A percentile compares a stretch with the other conserved stretches of the same genome.
Evolutionary conservation across 2,888 invertebrate species (phyloP).

Genomic region (Chloroclysta siterata): DNA sequence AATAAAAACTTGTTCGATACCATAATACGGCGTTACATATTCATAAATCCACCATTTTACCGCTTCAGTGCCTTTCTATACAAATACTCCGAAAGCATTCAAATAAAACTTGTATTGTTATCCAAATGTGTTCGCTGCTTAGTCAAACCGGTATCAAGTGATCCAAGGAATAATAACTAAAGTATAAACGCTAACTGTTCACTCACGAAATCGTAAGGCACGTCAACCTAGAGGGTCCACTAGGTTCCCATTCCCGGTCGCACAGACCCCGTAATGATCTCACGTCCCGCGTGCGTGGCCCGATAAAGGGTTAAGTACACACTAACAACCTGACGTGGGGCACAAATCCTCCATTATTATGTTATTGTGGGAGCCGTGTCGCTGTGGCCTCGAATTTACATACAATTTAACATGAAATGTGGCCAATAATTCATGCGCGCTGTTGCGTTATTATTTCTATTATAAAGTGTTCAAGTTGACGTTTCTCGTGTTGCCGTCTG

Average conservation of each 20-base stretch:
- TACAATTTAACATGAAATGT: conserved; percentile 85
- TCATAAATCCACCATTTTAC: conserved; percentile 47
- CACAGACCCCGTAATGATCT: conserved; percentile 78
- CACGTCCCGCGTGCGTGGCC: conserved; percentile 83
- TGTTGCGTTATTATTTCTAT: conserved; percentile 81
- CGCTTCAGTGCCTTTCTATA: conserved; percentile 55
- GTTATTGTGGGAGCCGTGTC: conserved; percentile 84
- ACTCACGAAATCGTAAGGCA: conserved; percentile 40
- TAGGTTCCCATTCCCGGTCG: conserved; percentile 56
- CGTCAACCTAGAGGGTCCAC: conserved; percentile 34
- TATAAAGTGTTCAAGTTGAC: conserved; percentile 79
- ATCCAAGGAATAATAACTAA: conserved; percentile 39
- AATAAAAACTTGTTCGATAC: conserved; percentile 33
- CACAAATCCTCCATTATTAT: conserved; percentile 84
- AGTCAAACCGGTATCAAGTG: conserved; percentile 47
- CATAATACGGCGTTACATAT: conserved; percentile 30
- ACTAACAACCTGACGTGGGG: conserved; percentile 84
- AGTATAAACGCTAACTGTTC: conserved; percentile 42
- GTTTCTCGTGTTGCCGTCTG: conserved; percentile 72
- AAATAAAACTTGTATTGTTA: conserved; percentile 56
- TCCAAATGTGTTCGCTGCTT: conserved; percentile 57
- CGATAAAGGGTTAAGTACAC: conserved; percentile 85
- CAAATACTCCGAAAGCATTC: conserved; percentile 43
- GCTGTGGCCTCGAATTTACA: conserved; percentile 79
- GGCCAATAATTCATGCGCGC: conserved; percentile 80